phyloP scores from a whole-genome alignment of 2,113 vertebrate genomes.

The zebrafish (Danio rerio) region DNA sequence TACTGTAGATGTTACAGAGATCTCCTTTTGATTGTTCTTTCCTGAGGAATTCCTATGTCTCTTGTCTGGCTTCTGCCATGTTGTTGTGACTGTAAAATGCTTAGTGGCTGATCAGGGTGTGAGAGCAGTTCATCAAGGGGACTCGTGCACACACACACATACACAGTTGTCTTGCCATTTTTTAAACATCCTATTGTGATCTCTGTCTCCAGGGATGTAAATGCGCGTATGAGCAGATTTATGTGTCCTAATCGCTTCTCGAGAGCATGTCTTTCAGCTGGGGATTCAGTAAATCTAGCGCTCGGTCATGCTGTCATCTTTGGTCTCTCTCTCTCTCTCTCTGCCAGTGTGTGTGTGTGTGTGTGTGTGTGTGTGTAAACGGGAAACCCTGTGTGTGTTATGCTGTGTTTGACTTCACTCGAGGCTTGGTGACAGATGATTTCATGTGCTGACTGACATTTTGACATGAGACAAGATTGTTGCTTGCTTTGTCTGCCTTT shows the following conservation, averaged over 20 bases:
- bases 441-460: conserved; percentile 42
- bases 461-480: background rate
- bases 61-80: background rate
- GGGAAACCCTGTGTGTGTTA: conserved; percentile 16
- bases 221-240: conserved; percentile 5
- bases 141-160: background rate
- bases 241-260: conserved; percentile 27
- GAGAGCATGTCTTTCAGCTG: conserved; percentile 37
- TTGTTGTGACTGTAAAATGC: conserved; percentile 15
- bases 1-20: background rate
- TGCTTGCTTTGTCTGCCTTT: background rate
- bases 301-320: background rate
- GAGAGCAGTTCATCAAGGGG: background rate
- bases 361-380: conserved; percentile 7
- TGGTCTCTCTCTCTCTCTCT: too few relatives aligned
- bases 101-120: background rate
- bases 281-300: conserved; percentile 19
- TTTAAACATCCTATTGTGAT: conserved; percentile 38
- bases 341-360: background rate
- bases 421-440: conserved; percentile 43
- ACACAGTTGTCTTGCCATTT: background rate
- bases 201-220: conserved; percentile 23
- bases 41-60: background rate
- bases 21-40: conserved; percentile 35
- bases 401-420: conserved; percentile 41